Evolutionary conservation across 2,888 invertebrate genomes (phyloP).

Genomic region (Gari tellinella): DNA sequence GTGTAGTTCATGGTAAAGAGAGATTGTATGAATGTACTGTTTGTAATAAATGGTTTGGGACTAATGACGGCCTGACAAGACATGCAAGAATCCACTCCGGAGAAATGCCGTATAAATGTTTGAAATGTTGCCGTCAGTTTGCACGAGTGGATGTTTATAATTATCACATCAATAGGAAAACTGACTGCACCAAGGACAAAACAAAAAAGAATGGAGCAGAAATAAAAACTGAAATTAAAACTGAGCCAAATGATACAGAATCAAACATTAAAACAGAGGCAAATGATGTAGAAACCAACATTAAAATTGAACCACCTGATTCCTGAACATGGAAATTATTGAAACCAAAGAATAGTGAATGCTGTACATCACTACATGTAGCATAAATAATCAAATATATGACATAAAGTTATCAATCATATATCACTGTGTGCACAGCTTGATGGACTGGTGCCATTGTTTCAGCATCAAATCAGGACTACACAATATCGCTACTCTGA

Average conservation of each 20-base stretch:
- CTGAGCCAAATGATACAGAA: constrained; percentile 1
- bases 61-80: constrained; percentile 24
- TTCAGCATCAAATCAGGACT: too few species aligned
- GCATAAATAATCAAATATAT: too few species aligned
- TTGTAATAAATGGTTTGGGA: constrained; percentile 69
- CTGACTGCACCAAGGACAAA: constrained; percentile 16
- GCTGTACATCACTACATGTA: too few species aligned
- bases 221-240: background rate
- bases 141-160: constrained; percentile 29
- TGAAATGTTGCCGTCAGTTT: constrained; percentile 30
- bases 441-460: too few species aligned
- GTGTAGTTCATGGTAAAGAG: constrained; percentile 86
- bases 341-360: too few species aligned
- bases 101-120: constrained; percentile 40
- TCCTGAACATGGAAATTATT: too few species aligned
- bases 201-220: constrained; percentile 2
- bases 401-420: too few species aligned
- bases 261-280: background rate
- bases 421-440: too few species aligned
- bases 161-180: constrained; percentile 39
- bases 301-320: background rate
- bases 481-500: too few species aligned
- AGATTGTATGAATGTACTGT: constrained; percentile 81
- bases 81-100: constrained; percentile 47
- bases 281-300: constrained; percentile 6